phyloP scores from a whole-genome alignment of 2,797 vertebrate genomes.

The Neostethus bicornis region DNA sequence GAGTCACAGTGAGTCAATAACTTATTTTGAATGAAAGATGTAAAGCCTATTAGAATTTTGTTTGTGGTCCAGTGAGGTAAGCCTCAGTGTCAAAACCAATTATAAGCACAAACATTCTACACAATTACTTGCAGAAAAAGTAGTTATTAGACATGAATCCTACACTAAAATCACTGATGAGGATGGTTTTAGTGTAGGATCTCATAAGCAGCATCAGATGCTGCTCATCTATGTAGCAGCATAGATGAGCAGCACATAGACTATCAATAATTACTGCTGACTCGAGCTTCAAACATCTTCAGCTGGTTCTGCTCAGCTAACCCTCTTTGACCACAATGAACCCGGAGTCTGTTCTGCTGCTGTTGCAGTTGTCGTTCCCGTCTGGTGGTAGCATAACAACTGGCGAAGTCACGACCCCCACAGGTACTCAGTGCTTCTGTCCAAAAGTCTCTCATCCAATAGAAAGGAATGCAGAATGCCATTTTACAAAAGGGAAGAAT shows the following conservation, averaged over 20 bases:
- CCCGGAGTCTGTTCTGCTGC: constrained; percentile 46
- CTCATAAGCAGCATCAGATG: too few species aligned
- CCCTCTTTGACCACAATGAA: constrained; percentile 26
- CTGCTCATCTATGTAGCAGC: not conserved
- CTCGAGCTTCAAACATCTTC: constrained; percentile 48
- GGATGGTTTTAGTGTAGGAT: too few species aligned
- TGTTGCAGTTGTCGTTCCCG: constrained; percentile 73
- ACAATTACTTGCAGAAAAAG: too few species aligned
- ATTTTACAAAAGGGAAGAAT: constrained; percentile 1
- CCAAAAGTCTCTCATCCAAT: constrained; percentile 36
- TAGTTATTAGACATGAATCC: not conserved
- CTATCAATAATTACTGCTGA: constrained; percentile 27
- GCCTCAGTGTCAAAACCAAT: not conserved
- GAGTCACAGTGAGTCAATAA: not conserved
- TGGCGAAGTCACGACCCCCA: constrained; percentile 61
- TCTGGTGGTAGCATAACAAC: constrained; percentile 66
- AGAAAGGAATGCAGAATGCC: constrained; percentile 25
- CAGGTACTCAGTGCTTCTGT: constrained; percentile 23
- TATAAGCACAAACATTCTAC: not conserved
- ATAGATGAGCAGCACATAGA: constrained; percentile 17
- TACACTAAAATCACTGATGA: not conserved
- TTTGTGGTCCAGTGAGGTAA: not conserved
- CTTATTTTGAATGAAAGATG: not conserved
- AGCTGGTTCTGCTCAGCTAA: constrained; percentile 54
- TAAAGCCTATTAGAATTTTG: not conserved